Conservation (phyloP, 1,140 invertebrate species). For the Drosophila jambulina region DNA sequence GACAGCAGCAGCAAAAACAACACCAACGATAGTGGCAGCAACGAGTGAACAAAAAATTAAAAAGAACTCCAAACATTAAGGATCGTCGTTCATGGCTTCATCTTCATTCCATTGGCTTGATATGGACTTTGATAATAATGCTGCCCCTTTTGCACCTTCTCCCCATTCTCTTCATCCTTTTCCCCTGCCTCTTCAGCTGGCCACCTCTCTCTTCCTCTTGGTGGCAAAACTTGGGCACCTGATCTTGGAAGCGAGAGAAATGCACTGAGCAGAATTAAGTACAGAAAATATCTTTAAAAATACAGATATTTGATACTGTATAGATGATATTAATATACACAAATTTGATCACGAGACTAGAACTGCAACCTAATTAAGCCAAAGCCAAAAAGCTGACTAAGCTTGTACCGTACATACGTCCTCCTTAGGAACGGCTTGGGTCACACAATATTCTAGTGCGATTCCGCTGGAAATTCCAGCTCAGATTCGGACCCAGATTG, state of each 20-base stretch:
- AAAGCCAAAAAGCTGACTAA: slow-evolving; percentile 8
- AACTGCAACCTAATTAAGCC: background rate
- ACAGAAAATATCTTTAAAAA: background rate
- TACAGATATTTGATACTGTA: background rate
- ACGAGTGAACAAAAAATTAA: background rate
- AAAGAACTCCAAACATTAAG: slow-evolving; percentile 9
- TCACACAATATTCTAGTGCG: background rate
- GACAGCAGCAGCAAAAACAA: slow-evolving; percentile 32
- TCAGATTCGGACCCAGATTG: slow-evolving; percentile 22
- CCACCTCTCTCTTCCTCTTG: background rate
- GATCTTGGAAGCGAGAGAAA: slow-evolving; percentile 1
- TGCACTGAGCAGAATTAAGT: background rate
- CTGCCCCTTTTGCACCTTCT: background rate
- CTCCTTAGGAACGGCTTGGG: no score
- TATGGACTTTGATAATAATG: slow-evolving; percentile 34
- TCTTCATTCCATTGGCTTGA: slow-evolving; percentile 45
- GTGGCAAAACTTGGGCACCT: background rate
- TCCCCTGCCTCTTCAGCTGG: background rate
- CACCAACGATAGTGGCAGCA: slow-evolving; percentile 14
- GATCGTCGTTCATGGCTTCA: slow-evolving; percentile 31
- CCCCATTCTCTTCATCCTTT: background rate
- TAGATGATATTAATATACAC: no score
- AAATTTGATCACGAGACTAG: background rate
- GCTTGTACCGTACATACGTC: background rate
- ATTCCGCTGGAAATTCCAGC: slow-evolving; percentile 1